Conservation (phyloP, 2,113 vertebrate genomes). For the cattle (Bos taurus) region ARS-UCD2.0 NC_037333.1:7325501-7326000, state of each 20-base stretch:
- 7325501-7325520: neutral
- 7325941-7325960: neutral
- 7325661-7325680: neutral
- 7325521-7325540: neutral
- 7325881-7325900: neutral
- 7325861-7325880: neutral
- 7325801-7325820: neutral
- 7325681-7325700: neutral
- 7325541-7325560: neutral
- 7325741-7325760: neutral
- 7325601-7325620: neutral
- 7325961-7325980: neutral
- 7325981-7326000: neutral
- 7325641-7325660: neutral
- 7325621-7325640: too few species aligned
- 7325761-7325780: neutral
- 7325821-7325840: neutral
- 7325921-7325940: neutral
- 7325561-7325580: neutral
- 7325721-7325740: neutral
- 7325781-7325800: neutral
- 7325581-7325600: neutral
- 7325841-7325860: neutral
- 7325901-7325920: neutral
- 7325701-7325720: neutral